Percentiles rank a stretch among this genome's conserved stretches.
Conservation (phyloP, 2,113 vertebrate species). For the Dipodomys stephensi region DNA sequence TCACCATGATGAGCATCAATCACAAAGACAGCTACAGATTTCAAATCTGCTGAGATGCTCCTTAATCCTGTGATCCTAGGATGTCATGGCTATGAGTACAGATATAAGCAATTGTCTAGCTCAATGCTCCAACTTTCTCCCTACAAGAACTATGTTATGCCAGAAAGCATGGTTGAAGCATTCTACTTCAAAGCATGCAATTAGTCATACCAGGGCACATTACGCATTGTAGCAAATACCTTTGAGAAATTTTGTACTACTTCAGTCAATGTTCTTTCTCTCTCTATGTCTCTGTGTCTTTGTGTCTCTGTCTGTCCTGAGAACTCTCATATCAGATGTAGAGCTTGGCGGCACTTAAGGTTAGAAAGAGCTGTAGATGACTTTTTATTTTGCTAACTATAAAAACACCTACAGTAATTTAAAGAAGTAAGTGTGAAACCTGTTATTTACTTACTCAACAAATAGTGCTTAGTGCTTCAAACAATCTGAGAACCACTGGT, state of each 20-base stretch:
- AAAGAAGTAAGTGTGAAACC: slow-evolving; percentile 29
- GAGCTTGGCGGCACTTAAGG: not conserved
- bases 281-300: too few relatives aligned
- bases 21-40: slow-evolving; percentile 41
- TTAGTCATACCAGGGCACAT: not conserved
- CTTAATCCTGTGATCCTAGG: slow-evolving; percentile 49
- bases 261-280: not conserved
- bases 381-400: slow-evolving; percentile 13
- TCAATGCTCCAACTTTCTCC: not conserved
- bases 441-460: slow-evolving; percentile 32
- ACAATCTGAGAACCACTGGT: not conserved
- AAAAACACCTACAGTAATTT: slow-evolving; percentile 4
- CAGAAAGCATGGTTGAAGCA: slow-evolving; percentile 3
- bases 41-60: slow-evolving; percentile 41
- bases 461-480: not conserved
- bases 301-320: not conserved
- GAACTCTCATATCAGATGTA: not conserved
- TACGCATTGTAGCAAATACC: not conserved
- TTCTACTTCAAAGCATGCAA: not conserved
- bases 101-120: slow-evolving; percentile 46
- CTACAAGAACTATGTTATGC: not conserved
- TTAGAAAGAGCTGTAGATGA: slow-evolving; percentile 43
- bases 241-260: not conserved
- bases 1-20: slow-evolving; percentile 17
- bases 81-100: slow-evolving; percentile 46